phyloP scores from a whole-genome alignment of 1,140 invertebrate genomes.

The Mizuhopecten yessoensis region DNA sequence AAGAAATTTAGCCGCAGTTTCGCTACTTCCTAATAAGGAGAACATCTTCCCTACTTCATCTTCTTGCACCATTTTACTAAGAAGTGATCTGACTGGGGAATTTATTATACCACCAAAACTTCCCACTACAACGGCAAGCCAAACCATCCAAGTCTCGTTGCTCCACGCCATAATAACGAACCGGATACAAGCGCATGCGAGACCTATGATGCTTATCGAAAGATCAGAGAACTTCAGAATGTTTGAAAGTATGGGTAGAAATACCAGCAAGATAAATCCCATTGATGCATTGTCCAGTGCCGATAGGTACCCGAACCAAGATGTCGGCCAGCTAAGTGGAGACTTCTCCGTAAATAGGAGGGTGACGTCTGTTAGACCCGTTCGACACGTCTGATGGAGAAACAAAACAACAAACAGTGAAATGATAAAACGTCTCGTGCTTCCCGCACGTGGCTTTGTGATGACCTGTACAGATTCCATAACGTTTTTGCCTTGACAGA shows the following conservation, averaged over 20 bases:
- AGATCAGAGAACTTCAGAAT: conserved; percentile 65
- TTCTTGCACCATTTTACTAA: conserved; percentile 72
- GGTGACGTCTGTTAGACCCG: conserved; percentile 69
- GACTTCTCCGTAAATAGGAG: conserved; percentile 70
- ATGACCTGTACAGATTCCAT: conserved; percentile 69
- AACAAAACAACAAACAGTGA: conserved; percentile 65
- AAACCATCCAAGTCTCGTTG: conserved; percentile 71
- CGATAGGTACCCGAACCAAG: conserved; percentile 78
- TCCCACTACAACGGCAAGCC: conserved; percentile 64
- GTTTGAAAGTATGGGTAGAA: conserved; percentile 71
- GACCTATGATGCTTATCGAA: conserved; percentile 68
- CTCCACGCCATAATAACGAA: conserved; percentile 67
- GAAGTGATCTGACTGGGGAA: conserved; percentile 68
- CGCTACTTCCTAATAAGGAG: conserved; percentile 66
- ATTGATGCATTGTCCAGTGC: conserved; percentile 76
- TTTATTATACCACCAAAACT: conserved; percentile 68
- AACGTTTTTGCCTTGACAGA: conserved; percentile 64
- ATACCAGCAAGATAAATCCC: conserved; percentile 71
- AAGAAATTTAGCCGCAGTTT: conserved; percentile 71
- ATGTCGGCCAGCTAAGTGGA: conserved; percentile 74
- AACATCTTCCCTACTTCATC: conserved; percentile 73
- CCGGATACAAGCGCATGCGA: conserved; percentile 66
- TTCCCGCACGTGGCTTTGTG: conserved; percentile 62
- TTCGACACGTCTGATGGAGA: conserved; percentile 70
- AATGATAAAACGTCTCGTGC: conserved; percentile 64